Evolutionary conservation across 2,888 invertebrate species (phyloP).

Genomic region (Rhamnusium bicolor): DNA sequence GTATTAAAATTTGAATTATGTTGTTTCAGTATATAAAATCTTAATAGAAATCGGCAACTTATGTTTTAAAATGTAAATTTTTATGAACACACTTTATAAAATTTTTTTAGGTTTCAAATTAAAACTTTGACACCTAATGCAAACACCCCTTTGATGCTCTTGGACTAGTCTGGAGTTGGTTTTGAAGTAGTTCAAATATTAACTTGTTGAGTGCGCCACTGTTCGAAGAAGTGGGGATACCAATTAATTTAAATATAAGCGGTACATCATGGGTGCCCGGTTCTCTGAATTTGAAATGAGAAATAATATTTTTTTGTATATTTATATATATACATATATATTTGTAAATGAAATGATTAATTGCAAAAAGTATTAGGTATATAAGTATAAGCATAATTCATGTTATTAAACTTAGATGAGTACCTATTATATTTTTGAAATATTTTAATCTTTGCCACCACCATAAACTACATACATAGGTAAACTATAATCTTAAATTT

Average conservation of each 20-base stretch:
- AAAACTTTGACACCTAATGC: conserved; percentile 44
- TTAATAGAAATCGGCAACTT: background rate
- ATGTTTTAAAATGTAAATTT: background rate
- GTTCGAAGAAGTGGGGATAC: background rate
- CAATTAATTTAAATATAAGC: conserved; percentile 43
- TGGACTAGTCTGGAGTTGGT: conserved; percentile 48
- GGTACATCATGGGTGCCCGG: conserved; percentile 20
- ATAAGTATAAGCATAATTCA: too few relatives aligned
- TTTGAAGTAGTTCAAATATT: conserved; percentile 45
- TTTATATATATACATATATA: background rate
- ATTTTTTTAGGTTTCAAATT: conserved; percentile 38
- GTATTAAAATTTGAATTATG: conserved; percentile 15
- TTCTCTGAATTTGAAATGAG: too few relatives aligned
- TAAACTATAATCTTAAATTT: too few relatives aligned
- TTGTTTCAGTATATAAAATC: background rate
- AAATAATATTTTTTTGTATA: background rate
- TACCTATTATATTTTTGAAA: too few relatives aligned
- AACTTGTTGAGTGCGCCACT: conserved; percentile 48
- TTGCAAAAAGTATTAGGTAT: too few relatives aligned
- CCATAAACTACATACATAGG: too few relatives aligned
- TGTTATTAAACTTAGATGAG: too few relatives aligned
- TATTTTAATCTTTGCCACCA: too few relatives aligned
- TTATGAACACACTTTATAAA: background rate
- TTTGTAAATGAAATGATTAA: too few relatives aligned
- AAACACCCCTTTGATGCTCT: conserved; percentile 45